Conservation (phyloP, 2,888 invertebrate genomes). For the Desoria tigrina region DNA sequence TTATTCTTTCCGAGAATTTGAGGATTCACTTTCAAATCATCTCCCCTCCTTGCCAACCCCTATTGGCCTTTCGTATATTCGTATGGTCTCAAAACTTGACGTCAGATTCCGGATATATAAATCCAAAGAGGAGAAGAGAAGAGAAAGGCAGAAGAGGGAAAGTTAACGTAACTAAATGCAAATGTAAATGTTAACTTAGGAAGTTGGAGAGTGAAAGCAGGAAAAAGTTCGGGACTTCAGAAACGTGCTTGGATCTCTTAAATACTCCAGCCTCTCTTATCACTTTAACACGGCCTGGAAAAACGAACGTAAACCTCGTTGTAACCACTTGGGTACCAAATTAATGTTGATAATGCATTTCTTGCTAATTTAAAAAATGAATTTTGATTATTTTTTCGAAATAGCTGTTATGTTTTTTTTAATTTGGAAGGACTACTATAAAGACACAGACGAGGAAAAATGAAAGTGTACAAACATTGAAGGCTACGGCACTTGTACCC, state of each 20-base stretch:
- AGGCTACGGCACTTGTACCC: no score
- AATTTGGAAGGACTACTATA: no score
- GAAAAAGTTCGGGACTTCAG: background rate
- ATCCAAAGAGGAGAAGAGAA: background rate
- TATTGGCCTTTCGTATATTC: background rate
- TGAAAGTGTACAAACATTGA: no score
- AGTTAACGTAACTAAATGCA: slow-evolving; percentile 6
- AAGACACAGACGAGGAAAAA: no score
- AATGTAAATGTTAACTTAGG: slow-evolving; percentile 7
- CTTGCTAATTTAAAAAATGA: no score
- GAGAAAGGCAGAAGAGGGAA: background rate
- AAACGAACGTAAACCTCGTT: no score
- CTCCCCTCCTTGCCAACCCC: background rate
- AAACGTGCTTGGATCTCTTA: no score
- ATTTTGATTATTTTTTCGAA: no score
- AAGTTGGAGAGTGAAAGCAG: slow-evolving; percentile 2
- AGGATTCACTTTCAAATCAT: slow-evolving; percentile 7
- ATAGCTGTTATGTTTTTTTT: no score
- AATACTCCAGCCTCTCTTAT: background rate
- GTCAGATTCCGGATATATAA: background rate
- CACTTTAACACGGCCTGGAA: background rate
- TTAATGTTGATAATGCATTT: no score
- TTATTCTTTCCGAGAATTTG: background rate
- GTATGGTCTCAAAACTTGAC: no score
- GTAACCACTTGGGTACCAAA: no score